Evolutionary conservation across 2,113 vertebrate species (phyloP).

Genomic region (Anarhynchus alexandrinus): DNA sequence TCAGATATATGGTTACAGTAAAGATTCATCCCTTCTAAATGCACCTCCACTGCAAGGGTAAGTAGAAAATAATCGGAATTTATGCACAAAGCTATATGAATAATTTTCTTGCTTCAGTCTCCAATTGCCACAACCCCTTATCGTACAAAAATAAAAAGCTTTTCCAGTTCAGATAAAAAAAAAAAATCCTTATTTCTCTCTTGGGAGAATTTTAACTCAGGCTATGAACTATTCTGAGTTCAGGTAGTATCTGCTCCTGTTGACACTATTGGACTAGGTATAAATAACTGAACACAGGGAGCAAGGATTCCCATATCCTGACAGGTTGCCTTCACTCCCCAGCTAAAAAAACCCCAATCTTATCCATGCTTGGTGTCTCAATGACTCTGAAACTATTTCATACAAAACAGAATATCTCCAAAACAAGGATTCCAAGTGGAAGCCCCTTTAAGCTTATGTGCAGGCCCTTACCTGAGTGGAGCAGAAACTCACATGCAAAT

Average conservation of each 20-base stretch:
- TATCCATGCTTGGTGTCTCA: background rate
- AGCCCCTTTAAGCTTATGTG: background rate
- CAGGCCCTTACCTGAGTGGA: background rate
- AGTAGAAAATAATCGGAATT: conserved; percentile 56
- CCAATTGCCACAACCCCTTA: background rate
- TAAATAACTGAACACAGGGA: background rate
- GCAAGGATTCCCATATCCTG: background rate
- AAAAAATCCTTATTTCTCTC: background rate
- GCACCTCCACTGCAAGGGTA: conserved; percentile 10
- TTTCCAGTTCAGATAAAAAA: background rate
- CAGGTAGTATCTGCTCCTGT: background rate
- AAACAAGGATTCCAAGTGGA: background rate
- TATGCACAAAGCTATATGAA: conserved; percentile 16
- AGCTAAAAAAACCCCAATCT: background rate
- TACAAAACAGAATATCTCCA: background rate
- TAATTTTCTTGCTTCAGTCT: conserved; percentile 4
- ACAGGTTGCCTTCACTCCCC: background rate
- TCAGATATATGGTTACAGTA: background rate
- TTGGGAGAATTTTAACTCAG: background rate
- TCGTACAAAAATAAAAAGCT: background rate
- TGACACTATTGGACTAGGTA: background rate
- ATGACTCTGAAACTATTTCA: background rate
- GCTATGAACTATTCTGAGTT: background rate
- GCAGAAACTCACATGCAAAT: background rate
- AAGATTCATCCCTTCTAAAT: conserved; percentile 17